Base-by-base conservation (phyloP, 1,140 invertebrate species). In the Hormaphis cornu region DNA sequence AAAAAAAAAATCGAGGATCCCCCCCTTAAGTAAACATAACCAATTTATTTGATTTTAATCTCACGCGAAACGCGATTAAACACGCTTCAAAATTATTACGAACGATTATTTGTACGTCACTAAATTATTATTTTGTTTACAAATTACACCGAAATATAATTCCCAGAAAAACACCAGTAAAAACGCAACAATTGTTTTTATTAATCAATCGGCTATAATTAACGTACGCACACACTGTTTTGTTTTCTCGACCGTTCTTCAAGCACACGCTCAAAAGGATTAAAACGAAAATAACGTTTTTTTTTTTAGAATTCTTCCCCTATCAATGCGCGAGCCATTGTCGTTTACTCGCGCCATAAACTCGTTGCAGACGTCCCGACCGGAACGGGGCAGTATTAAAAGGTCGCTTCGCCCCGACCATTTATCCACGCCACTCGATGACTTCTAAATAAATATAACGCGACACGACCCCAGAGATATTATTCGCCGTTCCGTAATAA, bases 361-460 rank as follows among this genome's bases (percentile, higher is more conserved):
- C 54, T 40, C 22, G 54, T 58, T 42, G 12, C n/a, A 58, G 35
- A 7, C 22, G 14, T 40, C 7, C 54, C 54, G 33, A 58, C 54
- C 54, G 54, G 54, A 58, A 58, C 54, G 54, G 26, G 33, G n/a
- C 54, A 33, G 33, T 40, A 24, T 58, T 58, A 58, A 58, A 58
- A 58, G 54, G 54, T 58, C 54, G 33, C 54, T 9, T 40, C 33
- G 20, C 33, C n/a, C 33, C 33, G 33, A 58, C 33, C 35, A 40
- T 58, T 58, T 58, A 58, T 58, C 54, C 54, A 58, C 54, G 54
- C 54, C 54, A 58, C 54, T 58, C 35, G 54, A 37, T 58, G 22
- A 58, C 54, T 58, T 58, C 54, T 58, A 58, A 58, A 58, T 58
- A 58, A 58, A 58, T 58, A 58, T 40, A 58, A 40, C 24, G 24